Evolutionary conservation across 1,140 invertebrate species (phyloP), one percentile per base, ranked within the genome.

Genomic region (Antheraea pernyi): DNA sequence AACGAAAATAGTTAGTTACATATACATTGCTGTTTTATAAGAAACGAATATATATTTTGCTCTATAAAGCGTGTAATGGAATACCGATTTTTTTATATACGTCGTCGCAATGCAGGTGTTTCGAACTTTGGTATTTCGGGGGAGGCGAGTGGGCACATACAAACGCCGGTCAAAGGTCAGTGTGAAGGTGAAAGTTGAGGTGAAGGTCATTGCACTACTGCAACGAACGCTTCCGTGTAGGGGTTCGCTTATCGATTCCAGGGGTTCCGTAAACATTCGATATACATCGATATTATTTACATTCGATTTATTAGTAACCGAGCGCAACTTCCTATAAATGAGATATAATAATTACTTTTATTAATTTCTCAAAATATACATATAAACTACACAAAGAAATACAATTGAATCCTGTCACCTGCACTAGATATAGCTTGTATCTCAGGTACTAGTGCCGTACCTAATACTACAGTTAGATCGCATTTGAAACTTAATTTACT

Each of bases 171-270:
- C 64, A 65, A 65, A 68, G 72, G 72, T 75, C 66, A 30, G 22
- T 30, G 1, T 4, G 22, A 65, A 63, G 70, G 70, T 66, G 13
- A 65, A 73, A 70, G 69, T 70, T 64, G 59, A 71, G 75, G 72
- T 77, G 67, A 71, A 73, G 78, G 78, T 80, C 78, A 72, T 48
- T 78, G 78, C 78, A 78, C 62, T 77, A 70, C 68, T 71, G 70
- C 72, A 70, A 68, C 67, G 60, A 30, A 39, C 42, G 61, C 11
- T 69, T 64, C 37, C 46, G 39, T 9, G n/a, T 48, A 3, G 30
- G 46, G 11, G 13, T 11, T 16, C 1, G 46, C 13, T 53, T 53
- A 53, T 53, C 16, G 6, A 16, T 53, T 53, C 16, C 46, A n/a
- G 46, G 46, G 9, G 9, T 16, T 6, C 16, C 46, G 46, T 13